Evolutionary conservation across 2,113 vertebrate species (phyloP).

Genomic region (Python bivittatus): DNA sequence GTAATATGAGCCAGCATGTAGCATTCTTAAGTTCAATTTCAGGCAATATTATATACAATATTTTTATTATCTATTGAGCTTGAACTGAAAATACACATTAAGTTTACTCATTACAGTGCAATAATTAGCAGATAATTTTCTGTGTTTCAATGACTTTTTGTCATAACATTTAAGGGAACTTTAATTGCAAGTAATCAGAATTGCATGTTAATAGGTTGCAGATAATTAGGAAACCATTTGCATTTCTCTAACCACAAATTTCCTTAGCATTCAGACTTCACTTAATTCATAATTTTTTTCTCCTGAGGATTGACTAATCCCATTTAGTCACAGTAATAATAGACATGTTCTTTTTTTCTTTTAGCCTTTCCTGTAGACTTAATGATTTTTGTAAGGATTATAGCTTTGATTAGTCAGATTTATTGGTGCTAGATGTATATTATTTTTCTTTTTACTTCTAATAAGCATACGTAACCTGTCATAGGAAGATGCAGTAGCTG

Average conservation of each 20-base stretch:
- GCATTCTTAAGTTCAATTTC: conserved; percentile 60
- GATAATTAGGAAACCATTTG: conserved; percentile 90
- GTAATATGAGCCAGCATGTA: conserved; percentile 58
- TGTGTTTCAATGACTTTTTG: conserved; percentile 81
- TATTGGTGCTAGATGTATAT: conserved; percentile 47
- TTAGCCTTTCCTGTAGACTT: conserved; percentile 52
- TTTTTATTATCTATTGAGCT: conserved; percentile 70
- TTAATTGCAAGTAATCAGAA: conserved; percentile 94
- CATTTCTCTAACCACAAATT: conserved; percentile 84
- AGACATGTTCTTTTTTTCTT: conserved; percentile 60
- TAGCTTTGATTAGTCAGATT: conserved; percentile 69
- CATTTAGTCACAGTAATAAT: conserved; percentile 74
- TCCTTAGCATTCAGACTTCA: conserved; percentile 76
- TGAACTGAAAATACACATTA: conserved; percentile 66
- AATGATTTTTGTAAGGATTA: conserved; percentile 69
- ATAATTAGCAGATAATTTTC: conserved; percentile 86
- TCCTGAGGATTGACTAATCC: conserved; percentile 79
- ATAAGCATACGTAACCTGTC: conserved; percentile 36
- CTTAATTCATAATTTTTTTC: conserved; percentile 76
- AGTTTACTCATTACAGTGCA: conserved; percentile 70
- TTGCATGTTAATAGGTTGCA: conserved; percentile 83
- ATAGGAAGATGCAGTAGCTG: conserved; percentile 8
- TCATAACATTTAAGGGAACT: conserved; percentile 87
- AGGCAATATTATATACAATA: conserved; percentile 56
- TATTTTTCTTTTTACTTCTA: conserved; percentile 59